phyloP scores from a whole-genome alignment of 2,113 vertebrate genomes.

The Indri indri region DNA sequence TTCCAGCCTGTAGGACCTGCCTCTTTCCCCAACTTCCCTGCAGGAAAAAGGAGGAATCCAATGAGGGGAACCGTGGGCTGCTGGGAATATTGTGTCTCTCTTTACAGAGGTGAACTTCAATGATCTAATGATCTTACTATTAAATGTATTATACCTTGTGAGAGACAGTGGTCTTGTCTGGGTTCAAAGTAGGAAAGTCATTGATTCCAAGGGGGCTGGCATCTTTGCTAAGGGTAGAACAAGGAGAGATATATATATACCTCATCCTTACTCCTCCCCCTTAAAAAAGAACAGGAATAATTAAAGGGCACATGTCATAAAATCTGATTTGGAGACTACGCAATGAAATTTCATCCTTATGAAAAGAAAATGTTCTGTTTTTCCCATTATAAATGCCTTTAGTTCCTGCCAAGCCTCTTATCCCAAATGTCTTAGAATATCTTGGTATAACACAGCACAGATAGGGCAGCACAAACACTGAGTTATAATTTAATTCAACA shows the following conservation, averaged over 20 bases:
- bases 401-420: conserved; percentile 39
- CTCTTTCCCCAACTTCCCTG: background rate
- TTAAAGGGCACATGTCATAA: conserved; percentile 26
- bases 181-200: conserved; percentile 13
- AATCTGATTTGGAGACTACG: conserved; percentile 45
- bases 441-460: conserved; percentile 7
- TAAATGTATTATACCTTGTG: conserved; percentile 29
- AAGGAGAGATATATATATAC: background rate
- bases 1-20: background rate
- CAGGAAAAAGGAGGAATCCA: conserved; percentile 41
- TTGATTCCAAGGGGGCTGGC: background rate
- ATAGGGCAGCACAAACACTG: background rate
- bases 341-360: conserved; percentile 40
- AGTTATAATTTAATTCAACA: conserved; percentile 16
- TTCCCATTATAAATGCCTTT: conserved; percentile 51
- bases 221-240: background rate
- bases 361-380: conserved; percentile 64
- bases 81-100: conserved; percentile 51
- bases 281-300: background rate
- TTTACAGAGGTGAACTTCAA: conserved; percentile 38
- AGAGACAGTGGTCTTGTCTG: conserved; percentile 22
- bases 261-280: background rate
- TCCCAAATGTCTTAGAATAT: conserved; percentile 48
- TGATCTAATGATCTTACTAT: conserved; percentile 26
- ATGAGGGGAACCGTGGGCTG: background rate